Evolutionary conservation across 2,888 invertebrate species (phyloP).

Genomic region (Epinotia ramella): DNA sequence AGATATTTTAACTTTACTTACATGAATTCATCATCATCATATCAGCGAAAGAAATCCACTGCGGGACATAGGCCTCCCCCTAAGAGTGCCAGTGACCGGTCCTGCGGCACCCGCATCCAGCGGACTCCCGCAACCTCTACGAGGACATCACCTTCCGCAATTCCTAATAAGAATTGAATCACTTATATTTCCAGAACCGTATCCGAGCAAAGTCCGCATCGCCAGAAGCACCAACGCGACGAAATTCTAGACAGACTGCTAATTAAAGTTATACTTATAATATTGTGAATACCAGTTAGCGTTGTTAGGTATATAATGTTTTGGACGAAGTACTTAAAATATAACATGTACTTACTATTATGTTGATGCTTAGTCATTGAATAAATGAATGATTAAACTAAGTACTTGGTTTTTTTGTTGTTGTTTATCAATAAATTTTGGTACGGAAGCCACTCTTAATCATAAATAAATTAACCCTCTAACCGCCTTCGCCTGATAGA

Average conservation of each 20-base stretch:
- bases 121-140: no score
- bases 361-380: constrained; percentile 25
- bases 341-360: constrained; percentile 26
- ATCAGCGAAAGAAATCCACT: background rate
- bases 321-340: constrained; percentile 61
- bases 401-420: background rate
- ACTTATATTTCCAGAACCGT: constrained; percentile 61
- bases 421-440: no score
- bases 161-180: background rate
- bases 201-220: constrained; percentile 65
- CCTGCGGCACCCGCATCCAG: no score
- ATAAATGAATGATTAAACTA: constrained; percentile 29
- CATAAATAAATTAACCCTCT: no score
- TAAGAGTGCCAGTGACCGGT: no score
- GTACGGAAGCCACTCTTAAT: no score
- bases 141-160: no score
- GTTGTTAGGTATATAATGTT: constrained; percentile 56
- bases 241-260: constrained; percentile 50
- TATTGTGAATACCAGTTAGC: constrained; percentile 11
- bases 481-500: no score
- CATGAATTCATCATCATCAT: background rate
- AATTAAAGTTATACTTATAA: background rate
- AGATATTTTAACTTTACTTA: no score
- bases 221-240: constrained; percentile 69
- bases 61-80: no score